Percentiles rank a stretch among this genome's conserved stretches.
These are phyloP conservation scores for Darevskia mixta DNA, from an alignment of 2,797 vertebrate genomes.

Conservation along the genomic window DNA sequence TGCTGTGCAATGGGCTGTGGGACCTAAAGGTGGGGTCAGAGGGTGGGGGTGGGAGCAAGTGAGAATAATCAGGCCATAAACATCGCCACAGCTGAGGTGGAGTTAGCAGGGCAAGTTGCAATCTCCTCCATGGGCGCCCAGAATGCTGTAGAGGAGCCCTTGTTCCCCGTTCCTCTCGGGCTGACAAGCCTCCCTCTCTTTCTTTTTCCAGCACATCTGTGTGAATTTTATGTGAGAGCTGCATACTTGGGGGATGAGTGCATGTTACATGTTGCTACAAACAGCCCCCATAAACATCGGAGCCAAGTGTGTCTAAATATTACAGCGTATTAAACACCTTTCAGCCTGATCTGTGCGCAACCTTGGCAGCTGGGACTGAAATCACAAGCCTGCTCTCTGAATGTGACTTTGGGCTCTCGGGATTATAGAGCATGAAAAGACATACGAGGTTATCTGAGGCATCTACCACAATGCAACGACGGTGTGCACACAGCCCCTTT, in stretches of 20 bases:
- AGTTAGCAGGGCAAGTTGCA: conserved; percentile 59
- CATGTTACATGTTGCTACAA: conserved; percentile 75
- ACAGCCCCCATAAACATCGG: conserved; percentile 75
- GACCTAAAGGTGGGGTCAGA: conserved; percentile 30
- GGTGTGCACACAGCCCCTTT: too few relatives aligned
- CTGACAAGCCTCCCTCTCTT: conserved; percentile 18
- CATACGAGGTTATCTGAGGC: background rate
- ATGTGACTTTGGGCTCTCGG: conserved; percentile 25
- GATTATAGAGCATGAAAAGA: background rate
- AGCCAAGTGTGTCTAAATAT: conserved; percentile 75
- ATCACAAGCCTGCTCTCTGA: conserved; percentile 64
- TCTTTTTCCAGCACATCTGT: conserved; percentile 70
- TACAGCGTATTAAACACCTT: conserved; percentile 74
- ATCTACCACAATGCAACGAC: too few relatives aligned
- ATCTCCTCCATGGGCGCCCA: conserved; percentile 32
- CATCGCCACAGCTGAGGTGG: conserved; percentile 43
- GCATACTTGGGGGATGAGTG: conserved; percentile 75
- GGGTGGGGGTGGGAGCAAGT: background rate
- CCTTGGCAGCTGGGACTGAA: conserved; percentile 62
- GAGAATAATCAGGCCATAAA: conserved; percentile 35
- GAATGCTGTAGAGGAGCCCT: conserved; percentile 32
- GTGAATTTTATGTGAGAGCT: conserved; percentile 60
- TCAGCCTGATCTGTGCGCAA: conserved; percentile 57
- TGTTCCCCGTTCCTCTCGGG: background rate
- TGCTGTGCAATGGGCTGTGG: conserved; percentile 56